These are phyloP conservation scores for Peromyscus maniculatus DNA, from an alignment of 2,113 vertebrate species.

Conservation along the genomic window DNA sequence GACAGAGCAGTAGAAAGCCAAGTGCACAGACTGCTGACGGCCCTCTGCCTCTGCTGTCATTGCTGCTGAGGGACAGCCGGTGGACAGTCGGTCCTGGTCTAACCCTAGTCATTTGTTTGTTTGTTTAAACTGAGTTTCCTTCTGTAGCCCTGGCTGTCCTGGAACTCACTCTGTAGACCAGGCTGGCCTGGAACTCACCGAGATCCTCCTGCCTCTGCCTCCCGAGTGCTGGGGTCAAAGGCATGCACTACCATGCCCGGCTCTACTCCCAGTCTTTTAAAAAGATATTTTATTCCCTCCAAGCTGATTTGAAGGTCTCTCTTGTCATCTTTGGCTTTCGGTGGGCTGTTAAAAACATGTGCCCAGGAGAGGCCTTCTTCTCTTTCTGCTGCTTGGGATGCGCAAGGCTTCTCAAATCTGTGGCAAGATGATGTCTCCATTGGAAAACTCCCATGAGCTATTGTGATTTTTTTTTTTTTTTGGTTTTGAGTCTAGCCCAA, in stretches of 20 bases:
- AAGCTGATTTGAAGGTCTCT: neutral
- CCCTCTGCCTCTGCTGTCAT: neutral
- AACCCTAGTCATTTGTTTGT: neutral
- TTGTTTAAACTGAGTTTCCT: neutral
- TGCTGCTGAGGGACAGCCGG: neutral
- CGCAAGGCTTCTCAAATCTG: constrained; percentile 21
- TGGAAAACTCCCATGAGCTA: neutral
- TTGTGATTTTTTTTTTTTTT: neutral
- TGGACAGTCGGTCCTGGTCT: neutral
- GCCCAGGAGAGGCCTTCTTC: neutral
- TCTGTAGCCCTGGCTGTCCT: neutral
- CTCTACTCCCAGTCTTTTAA: neutral
- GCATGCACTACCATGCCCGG: neutral
- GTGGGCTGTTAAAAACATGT: neutral
- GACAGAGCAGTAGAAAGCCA: neutral
- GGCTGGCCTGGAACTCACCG: neutral
- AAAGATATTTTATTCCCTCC: neutral
- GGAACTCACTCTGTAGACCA: neutral
- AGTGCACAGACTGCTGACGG: neutral
- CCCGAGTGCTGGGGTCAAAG: neutral
- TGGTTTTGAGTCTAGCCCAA: neutral
- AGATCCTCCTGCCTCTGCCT: neutral
- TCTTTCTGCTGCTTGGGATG: constrained; percentile 23
- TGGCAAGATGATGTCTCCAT: neutral
- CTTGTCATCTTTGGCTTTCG: neutral